Percentiles rank a stretch among this genome's conserved stretches.
These are phyloP conservation scores for Tyria jacobaeae DNA, from an alignment of 2,888 invertebrate species.

Conservation along the genomic window DNA sequence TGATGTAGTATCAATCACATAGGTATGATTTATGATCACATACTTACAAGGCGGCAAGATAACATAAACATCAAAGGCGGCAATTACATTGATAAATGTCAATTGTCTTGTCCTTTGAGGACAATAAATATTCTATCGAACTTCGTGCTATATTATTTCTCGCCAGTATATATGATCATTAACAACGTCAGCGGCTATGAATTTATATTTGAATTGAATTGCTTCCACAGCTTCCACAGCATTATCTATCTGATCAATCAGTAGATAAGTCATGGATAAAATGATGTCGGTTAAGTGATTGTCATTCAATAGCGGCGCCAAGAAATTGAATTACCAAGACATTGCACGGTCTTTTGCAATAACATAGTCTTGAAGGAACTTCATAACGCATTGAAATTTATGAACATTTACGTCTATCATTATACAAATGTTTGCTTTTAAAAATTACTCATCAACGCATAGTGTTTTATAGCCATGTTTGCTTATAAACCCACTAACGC, in stretches of 20 bases:
- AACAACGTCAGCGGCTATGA: conserved; percentile 74
- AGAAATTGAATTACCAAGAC: conserved; percentile 29
- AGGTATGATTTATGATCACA: conserved; percentile 67
- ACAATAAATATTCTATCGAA: conserved; percentile 81
- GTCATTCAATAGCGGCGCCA: conserved; percentile 46
- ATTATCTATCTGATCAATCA: conserved; percentile 77
- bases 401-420: conserved; percentile 26
- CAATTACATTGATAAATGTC: conserved; percentile 83
- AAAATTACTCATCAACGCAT: conserved; percentile 48
- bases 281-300: conserved; percentile 59
- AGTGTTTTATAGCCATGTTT: conserved; percentile 42
- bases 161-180: conserved; percentile 80
- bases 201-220: conserved; percentile 83
- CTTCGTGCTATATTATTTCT: conserved; percentile 80
- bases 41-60: conserved; percentile 73
- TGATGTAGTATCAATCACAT: conserved; percentile 60
- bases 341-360: conserved; percentile 24
- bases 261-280: conserved; percentile 71
- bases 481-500: conserved; percentile 31
- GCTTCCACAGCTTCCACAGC: conserved; percentile 69
- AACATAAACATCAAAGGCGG: conserved; percentile 84
- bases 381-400: conserved; percentile 18
- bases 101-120: conserved; percentile 81
- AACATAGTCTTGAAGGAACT: conserved; percentile 17
- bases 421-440: conserved; percentile 34